Percentiles rank a stretch among this genome's conserved stretches.
phyloP scores from a whole-genome alignment of 2,888 invertebrate species.

The Drosophila vallismaia region DNA sequence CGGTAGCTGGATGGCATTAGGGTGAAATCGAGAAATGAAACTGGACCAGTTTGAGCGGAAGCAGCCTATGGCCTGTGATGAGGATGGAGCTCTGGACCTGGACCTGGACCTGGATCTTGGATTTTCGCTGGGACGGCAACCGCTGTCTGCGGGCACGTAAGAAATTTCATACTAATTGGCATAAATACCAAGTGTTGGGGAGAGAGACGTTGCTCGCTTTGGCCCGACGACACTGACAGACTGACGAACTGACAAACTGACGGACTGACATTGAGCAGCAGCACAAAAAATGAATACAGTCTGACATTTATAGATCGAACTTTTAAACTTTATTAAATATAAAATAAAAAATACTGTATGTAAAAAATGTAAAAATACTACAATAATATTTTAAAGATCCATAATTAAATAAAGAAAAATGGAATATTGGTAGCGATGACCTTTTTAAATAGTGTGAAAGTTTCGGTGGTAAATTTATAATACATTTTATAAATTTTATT shows the following conservation, averaged over 20 bases:
- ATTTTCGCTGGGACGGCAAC: constrained; percentile 14
- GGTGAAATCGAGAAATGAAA: constrained; percentile 75
- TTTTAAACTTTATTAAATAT: neutral
- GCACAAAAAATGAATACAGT: constrained; percentile 42
- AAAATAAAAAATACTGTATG: neutral
- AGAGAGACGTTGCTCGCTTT: constrained; percentile 33
- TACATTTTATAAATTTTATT: too few relatives aligned
- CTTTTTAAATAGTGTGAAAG: too few relatives aligned
- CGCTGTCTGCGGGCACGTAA: constrained; percentile 77
- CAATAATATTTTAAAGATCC: too few relatives aligned
- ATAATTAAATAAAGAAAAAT: too few relatives aligned
- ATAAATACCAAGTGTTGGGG: constrained; percentile 83
- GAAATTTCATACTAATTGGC: constrained; percentile 83
- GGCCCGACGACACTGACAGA: constrained; percentile 64
- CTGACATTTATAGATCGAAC: neutral
- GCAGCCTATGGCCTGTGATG: constrained; percentile 59
- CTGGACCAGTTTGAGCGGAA: constrained; percentile 83
- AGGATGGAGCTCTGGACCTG: constrained; percentile 42
- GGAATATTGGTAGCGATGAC: too few relatives aligned
- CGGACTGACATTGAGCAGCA: constrained; percentile 69
- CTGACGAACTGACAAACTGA: constrained; percentile 62
- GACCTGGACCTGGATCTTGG: constrained; percentile 32
- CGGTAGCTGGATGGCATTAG: constrained; percentile 52
- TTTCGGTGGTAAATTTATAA: too few relatives aligned
- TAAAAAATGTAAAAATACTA: too few relatives aligned